Base-by-base conservation (phyloP, 2,113 vertebrate species). In the Alligator mississippiensis region DNA sequence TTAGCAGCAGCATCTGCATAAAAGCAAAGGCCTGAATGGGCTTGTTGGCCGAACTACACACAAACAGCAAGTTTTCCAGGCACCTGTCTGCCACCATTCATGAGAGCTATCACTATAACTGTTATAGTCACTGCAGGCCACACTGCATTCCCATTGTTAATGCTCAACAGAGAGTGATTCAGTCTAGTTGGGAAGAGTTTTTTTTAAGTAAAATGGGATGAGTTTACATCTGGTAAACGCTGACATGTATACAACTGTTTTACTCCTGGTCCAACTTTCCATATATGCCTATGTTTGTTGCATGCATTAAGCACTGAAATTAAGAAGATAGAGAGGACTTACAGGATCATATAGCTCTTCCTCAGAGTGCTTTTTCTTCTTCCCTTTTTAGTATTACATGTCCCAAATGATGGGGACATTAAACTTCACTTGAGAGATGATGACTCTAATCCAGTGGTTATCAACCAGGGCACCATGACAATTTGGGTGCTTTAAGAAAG, bases 281-380 rank as follows among this genome's bases (percentile, higher is more conserved):
- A 90, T 62, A 30, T 80, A 55, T 80, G 63, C 80, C 60, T 90
- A 90, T 83, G 64, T 61, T 82, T 89, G 94, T 80, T 90, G 77
- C 80, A 85, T 2, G 28, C 77, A 74, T 64, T 60, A 17, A 93
- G 74, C 47, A 59, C 66, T 60, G 62, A 78, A 54, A 93, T 80
- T 16, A 72, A 24, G 68, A 47, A 72, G 34, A 72, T 21, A 21
- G 30, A 24, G 68, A 4, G 19, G 11, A 72, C 34, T 72, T 21
- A 72, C 34, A 22, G 68, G 68, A 72, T 72, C 68, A 74, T 74
- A 38, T 47, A 47, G 70, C 22, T 74, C 22, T 74, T 47, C 82
- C 80, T 85, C 30, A 2, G 30, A 84, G 34, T 79, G 60, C 34
- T 85, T 80, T 83, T 89, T 80, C 75, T 60, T 80, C 77, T 60